Evolutionary conservation across 2,888 invertebrate genomes (phyloP).

Genomic region (Mythimna impura): DNA sequence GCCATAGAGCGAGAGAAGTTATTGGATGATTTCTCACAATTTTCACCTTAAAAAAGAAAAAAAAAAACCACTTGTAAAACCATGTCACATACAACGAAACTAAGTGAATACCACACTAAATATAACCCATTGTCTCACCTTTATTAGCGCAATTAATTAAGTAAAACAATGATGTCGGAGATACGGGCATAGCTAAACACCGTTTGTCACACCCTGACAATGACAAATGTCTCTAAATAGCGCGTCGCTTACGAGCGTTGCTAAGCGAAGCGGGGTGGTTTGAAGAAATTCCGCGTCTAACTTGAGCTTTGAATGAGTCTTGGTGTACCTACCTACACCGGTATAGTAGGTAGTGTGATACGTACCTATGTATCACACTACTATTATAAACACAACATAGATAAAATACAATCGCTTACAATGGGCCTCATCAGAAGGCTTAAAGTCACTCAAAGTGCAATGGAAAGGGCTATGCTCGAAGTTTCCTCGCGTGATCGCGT

Average conservation of each 20-base stretch:
- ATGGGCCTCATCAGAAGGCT: too few species aligned
- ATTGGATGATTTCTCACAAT: too few species aligned
- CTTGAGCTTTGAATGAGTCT: not conserved
- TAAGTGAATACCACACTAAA: conserved; percentile 21
- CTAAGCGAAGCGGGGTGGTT: not conserved
- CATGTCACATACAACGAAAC: not conserved
- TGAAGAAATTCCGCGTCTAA: conserved; percentile 7
- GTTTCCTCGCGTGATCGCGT: too few species aligned
- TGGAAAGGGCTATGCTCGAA: too few species aligned
- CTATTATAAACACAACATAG: not conserved
- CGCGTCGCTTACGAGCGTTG: conserved; percentile 13
- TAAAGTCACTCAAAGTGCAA: too few species aligned
- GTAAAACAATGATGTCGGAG: conserved; percentile 59
- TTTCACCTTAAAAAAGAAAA: too few species aligned
- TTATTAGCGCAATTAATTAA: conserved; percentile 61
- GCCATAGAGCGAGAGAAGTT: too few species aligned
- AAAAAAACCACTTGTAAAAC: not conserved
- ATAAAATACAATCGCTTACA: too few species aligned
- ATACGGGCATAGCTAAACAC: conserved; percentile 52
- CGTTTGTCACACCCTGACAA: conserved; percentile 61
- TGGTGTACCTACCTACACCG: too few species aligned
- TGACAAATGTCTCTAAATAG: conserved; percentile 57
- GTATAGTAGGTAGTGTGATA: too few species aligned
- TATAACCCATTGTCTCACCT: conserved; percentile 37
- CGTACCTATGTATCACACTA: too few species aligned